Percentiles rank a stretch among this genome's conserved stretches.
Evolutionary conservation across 2,888 invertebrate species (phyloP).

Genomic region (Celastrina argiolus): DNA sequence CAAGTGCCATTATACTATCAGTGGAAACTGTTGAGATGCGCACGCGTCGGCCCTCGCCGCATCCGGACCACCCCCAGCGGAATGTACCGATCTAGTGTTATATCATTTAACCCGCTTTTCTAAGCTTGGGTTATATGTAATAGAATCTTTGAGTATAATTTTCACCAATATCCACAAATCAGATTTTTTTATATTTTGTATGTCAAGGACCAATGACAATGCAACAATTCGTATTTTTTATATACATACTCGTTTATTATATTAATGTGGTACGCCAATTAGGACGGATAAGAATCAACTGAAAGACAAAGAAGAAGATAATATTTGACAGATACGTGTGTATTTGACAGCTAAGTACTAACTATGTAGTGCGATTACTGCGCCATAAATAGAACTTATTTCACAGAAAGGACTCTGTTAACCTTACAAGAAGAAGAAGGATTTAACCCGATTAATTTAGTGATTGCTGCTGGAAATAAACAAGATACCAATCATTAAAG

Average conservation of each 20-base stretch:
- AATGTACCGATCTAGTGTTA: background rate
- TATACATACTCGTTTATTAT: background rate
- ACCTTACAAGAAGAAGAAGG: background rate
- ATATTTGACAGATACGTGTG: background rate
- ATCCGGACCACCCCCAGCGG: slow-evolving; percentile 32
- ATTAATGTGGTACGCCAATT: background rate
- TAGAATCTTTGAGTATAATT: no score
- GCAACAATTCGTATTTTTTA: no score
- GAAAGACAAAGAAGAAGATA: background rate
- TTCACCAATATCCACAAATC: no score
- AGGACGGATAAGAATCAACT: background rate
- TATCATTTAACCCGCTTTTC: no score
- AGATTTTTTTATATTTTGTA: no score
- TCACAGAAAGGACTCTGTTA: no score
- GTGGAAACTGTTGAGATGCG: slow-evolving; percentile 27
- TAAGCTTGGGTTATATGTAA: no score
- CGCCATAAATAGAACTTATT: no score
- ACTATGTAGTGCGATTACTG: no score
- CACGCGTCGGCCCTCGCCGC: slow-evolving; percentile 46
- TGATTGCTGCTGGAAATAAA: slow-evolving; percentile 6
- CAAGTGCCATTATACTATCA: background rate
- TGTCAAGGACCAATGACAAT: no score
- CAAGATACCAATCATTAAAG: slow-evolving; percentile 1
- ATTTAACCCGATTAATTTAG: background rate
- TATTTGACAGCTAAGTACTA: background rate